These are phyloP conservation scores for Anaspis maculata DNA, from an alignment of 2,888 invertebrate species.

Conservation along the genomic window DNA sequence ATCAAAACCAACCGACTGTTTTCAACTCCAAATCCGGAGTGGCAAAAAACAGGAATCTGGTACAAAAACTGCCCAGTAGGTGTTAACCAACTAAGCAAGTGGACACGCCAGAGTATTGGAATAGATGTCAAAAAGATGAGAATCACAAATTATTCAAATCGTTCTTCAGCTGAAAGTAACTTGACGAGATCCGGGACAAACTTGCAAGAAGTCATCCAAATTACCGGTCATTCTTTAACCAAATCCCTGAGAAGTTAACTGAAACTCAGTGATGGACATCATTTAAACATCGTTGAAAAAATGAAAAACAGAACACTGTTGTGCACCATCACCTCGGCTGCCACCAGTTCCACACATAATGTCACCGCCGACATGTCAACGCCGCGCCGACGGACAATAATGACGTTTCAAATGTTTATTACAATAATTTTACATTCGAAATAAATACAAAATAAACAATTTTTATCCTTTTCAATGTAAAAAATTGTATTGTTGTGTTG, in stretches of 20 bases:
- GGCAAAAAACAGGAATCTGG: not conserved
- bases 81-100: not conserved
- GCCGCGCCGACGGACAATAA: too few species aligned
- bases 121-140: not conserved
- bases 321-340: not conserved
- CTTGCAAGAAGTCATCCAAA: not conserved
- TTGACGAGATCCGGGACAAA: not conserved
- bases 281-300: slow-evolving; percentile 1
- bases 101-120: slow-evolving; percentile 1
- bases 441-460: too few species aligned
- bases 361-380: too few species aligned
- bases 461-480: too few species aligned
- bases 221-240: slow-evolving; percentile 1
- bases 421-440: too few species aligned
- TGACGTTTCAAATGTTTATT: too few species aligned
- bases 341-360: not conserved
- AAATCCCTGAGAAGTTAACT: not conserved
- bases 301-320: not conserved
- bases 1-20: slow-evolving; percentile 1
- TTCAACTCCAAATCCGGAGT: slow-evolving; percentile 1
- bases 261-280: not conserved
- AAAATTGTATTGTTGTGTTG: too few species aligned
- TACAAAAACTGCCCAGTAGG: not conserved
- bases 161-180: not conserved
- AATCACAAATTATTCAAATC: slow-evolving; percentile 1